These are phyloP conservation scores for Spheniscus mendiculus DNA, from an alignment of 2,113 vertebrate species.

Conservation along the genomic window DNA sequence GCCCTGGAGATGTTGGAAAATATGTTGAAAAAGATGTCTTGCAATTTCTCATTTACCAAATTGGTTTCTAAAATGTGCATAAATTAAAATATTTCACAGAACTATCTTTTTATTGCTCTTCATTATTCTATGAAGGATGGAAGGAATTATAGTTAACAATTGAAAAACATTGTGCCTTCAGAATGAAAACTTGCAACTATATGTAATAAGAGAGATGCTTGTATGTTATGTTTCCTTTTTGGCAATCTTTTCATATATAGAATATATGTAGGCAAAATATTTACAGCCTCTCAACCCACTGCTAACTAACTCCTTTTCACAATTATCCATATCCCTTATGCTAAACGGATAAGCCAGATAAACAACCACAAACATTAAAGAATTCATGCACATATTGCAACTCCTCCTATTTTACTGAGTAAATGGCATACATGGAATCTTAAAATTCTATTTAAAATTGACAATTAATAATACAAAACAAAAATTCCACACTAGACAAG, in stretches of 20 bases:
- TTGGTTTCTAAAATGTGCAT: slow-evolving; percentile 15
- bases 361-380: neutral
- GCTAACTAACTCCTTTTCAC: neutral
- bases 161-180: neutral
- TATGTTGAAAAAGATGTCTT: neutral
- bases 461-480: neutral
- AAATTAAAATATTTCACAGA: slow-evolving; percentile 40
- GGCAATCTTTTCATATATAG: neutral
- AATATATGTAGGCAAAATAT: slow-evolving; percentile 31
- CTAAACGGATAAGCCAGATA: neutral
- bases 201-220: neutral
- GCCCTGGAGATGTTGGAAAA: slow-evolving; percentile 5
- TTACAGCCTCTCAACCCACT: slow-evolving; percentile 14
- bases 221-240: neutral
- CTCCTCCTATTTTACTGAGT: neutral
- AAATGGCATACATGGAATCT: neutral
- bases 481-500: neutral
- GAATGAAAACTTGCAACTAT: neutral
- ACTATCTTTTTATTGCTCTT: neutral
- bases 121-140: neutral
- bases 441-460: neutral
- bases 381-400: neutral
- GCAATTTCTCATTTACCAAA: slow-evolving; percentile 29
- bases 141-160: neutral
- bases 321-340: neutral